These are phyloP conservation scores for Aphodius granarius DNA, from an alignment of 2,888 invertebrate species.

Conservation along the genomic window DNA sequence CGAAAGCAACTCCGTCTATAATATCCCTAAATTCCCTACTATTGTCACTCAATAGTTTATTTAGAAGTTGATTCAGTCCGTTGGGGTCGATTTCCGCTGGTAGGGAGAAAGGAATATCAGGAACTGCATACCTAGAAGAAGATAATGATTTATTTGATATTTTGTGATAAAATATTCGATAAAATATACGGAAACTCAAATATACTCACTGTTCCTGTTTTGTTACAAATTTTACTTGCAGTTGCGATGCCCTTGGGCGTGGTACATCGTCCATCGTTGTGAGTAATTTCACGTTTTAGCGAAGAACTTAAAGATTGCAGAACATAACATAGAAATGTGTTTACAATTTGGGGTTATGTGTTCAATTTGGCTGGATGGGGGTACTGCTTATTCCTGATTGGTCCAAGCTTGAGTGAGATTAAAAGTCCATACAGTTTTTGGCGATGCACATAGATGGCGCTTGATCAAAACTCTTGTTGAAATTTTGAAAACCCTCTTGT, in stretches of 20 bases:
- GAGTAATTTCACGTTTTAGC: conserved; percentile 1
- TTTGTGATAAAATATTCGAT: neutral
- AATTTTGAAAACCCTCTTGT: neutral
- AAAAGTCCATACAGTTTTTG: too few relatives aligned
- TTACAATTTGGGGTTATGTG: conserved; percentile 11
- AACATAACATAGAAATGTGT: conserved; percentile 16
- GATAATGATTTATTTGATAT: neutral
- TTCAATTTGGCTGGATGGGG: neutral
- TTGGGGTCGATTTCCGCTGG: conserved; percentile 68
- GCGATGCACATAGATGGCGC: neutral
- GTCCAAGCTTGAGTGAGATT: neutral
- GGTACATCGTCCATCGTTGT: conserved; percentile 19
- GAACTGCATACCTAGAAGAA: conserved; percentile 76
- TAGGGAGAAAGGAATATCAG: conserved; percentile 83
- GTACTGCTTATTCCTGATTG: neutral
- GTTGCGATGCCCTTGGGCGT: conserved; percentile 57
- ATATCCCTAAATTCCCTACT: conserved; percentile 57
- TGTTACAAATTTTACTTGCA: conserved; percentile 78
- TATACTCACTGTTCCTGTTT: conserved; percentile 77
- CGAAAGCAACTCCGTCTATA: conserved; percentile 68
- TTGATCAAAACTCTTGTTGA: neutral
- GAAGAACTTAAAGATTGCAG: too few relatives aligned
- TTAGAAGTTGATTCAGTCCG: conserved; percentile 78
- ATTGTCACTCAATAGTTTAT: conserved; percentile 71
- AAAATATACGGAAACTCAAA: conserved; percentile 3